A percentile compares a stretch with the other conserved stretches of the same genome.
Conservation (phyloP, 2,888 invertebrate species). For the Noctua fimbriata region DNA sequence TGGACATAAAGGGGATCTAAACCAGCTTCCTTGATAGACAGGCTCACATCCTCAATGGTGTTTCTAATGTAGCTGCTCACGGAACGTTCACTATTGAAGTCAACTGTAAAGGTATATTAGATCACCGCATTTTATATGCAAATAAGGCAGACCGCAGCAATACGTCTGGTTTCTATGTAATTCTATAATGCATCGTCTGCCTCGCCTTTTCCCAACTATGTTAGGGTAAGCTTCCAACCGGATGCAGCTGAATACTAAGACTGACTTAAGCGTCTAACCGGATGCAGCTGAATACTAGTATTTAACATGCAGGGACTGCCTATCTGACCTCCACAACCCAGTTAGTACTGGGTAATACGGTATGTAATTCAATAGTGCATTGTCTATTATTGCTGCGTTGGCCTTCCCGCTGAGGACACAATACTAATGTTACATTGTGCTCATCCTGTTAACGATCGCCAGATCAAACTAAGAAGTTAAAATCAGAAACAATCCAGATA, state of each 20-base stretch:
- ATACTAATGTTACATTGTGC: too few relatives aligned
- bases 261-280: too few relatives aligned
- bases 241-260: neutral
- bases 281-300: neutral
- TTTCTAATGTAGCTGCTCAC: conserved; percentile 66
- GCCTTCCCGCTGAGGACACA: too few relatives aligned
- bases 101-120: conserved; percentile 32
- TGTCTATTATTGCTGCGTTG: neutral
- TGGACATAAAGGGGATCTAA: conserved; percentile 75
- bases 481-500: neutral
- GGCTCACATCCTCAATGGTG: conserved; percentile 68
- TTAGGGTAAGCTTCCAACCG: neutral
- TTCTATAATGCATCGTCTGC: neutral
- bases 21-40: conserved; percentile 72
- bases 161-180: neutral
- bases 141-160: neutral
- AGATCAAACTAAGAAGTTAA: neutral
- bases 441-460: neutral
- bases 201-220: neutral
- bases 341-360: neutral
- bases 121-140: neutral
- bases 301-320: neutral
- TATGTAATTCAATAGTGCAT: neutral
- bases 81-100: conserved; percentile 61
- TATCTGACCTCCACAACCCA: neutral